phyloP scores from a whole-genome alignment of 2,113 vertebrate genomes.

The Mugil cephalus region DNA sequence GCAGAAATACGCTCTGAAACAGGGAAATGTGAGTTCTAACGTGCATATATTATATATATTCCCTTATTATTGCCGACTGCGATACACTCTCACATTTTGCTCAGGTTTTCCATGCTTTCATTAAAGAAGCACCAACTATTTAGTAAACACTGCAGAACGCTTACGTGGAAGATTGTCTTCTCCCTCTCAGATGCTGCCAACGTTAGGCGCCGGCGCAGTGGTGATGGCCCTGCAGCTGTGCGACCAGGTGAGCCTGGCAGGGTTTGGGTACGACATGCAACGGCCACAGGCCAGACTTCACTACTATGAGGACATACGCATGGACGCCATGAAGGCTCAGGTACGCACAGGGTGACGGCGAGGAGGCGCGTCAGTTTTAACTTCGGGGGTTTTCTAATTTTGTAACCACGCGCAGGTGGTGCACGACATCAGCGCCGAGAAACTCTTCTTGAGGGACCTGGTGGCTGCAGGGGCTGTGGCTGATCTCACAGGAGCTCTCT shows the following conservation, averaged over 20 bases:
- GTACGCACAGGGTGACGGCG: conserved; percentile 37
- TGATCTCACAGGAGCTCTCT: conserved; percentile 84
- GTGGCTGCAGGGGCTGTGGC: conserved; percentile 77
- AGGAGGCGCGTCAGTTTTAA: background rate
- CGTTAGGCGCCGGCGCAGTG: conserved; percentile 79
- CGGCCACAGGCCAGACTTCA: conserved; percentile 81
- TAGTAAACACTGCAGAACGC: background rate
- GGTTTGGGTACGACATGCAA: conserved; percentile 85
- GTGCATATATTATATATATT: background rate
- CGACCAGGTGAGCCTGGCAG: conserved; percentile 86
- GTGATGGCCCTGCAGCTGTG: conserved; percentile 85
- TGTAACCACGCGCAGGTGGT: conserved; percentile 75
- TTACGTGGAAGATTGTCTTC: background rate
- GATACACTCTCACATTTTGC: background rate
- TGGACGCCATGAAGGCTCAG: conserved; percentile 80
- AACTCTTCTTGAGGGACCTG: conserved; percentile 81
- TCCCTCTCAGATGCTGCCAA: conserved; percentile 76
- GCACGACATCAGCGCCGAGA: conserved; percentile 84
- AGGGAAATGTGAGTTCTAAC: conserved; percentile 68
- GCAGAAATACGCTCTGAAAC: conserved; percentile 70
- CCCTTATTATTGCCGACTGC: background rate
- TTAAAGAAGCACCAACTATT: too few species aligned
- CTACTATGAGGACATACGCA: conserved; percentile 83
- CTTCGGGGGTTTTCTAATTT: background rate
- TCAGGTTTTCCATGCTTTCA: background rate